phyloP scores from a whole-genome alignment of 2,888 invertebrate species.

The Xestoiulus laeticollis region DNA sequence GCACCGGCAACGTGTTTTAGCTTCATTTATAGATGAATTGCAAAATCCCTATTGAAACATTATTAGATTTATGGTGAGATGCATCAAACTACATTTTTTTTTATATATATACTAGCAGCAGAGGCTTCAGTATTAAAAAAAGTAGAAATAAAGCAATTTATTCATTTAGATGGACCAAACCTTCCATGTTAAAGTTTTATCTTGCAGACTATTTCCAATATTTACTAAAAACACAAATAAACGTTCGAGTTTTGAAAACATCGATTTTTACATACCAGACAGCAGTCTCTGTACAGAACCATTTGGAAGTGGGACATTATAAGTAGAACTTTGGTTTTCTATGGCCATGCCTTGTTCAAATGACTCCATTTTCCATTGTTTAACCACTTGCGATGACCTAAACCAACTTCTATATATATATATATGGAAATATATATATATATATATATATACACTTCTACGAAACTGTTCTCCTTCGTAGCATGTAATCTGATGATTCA shows the following conservation, averaged over 20 bases:
- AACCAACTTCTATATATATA: constrained; percentile 4
- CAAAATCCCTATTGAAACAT: background rate
- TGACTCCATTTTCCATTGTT: background rate
- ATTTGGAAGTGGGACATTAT: background rate
- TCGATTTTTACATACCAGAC: background rate
- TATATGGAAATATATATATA: background rate
- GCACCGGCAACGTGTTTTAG: background rate
- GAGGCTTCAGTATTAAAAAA: too few relatives aligned
- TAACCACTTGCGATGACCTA: constrained; percentile 10
- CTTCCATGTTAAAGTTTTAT: background rate
- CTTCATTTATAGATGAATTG: background rate
- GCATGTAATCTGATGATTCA: constrained; percentile 3
- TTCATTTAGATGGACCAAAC: too few relatives aligned
- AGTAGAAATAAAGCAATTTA: too few relatives aligned
- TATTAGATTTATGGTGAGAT: background rate
- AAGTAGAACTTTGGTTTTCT: constrained; percentile 30
- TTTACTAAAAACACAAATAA: background rate
- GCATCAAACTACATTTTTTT: background rate
- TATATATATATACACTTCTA: background rate
- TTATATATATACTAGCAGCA: too few relatives aligned
- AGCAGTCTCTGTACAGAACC: background rate
- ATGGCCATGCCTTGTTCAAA: constrained; percentile 7
- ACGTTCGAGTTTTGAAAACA: background rate
- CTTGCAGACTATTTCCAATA: background rate
- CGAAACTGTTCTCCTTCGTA: background rate